Conservation (phyloP, 1,140 invertebrate genomes). For the Macrosteles quadrilineatus region DNA sequence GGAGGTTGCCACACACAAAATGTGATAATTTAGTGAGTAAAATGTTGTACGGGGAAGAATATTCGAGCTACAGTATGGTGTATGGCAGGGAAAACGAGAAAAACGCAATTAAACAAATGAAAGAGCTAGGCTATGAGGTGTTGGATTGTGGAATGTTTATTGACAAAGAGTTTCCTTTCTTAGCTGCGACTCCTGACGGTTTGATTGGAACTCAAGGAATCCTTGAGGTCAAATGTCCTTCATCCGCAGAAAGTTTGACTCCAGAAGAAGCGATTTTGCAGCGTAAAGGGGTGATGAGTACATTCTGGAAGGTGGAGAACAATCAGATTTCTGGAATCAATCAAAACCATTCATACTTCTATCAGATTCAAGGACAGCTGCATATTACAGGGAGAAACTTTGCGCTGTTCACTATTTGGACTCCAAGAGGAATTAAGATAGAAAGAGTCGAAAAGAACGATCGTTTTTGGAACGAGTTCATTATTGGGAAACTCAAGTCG, state of each 20-base stretch:
- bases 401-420: slow-evolving; percentile 40
- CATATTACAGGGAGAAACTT: slow-evolving; percentile 40
- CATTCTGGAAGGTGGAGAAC: slow-evolving; percentile 33
- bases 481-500: slow-evolving; percentile 31
- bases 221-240: slow-evolving; percentile 40
- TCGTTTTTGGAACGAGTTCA: slow-evolving; percentile 39
- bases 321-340: slow-evolving; percentile 41
- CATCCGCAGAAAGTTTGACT: slow-evolving; percentile 21
- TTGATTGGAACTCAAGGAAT: slow-evolving; percentile 44
- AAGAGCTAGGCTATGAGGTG: slow-evolving; percentile 28
- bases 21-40: slow-evolving; percentile 38
- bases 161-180: slow-evolving; percentile 42
- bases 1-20: slow-evolving; percentile 40
- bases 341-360: slow-evolving; percentile 17
- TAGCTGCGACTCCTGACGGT: slow-evolving; percentile 52
- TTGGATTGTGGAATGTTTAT: slow-evolving; percentile 49
- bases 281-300: slow-evolving; percentile 28
- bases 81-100: slow-evolving; percentile 24
- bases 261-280: slow-evolving; percentile 37
- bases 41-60: neutral
- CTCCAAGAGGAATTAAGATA: slow-evolving; percentile 29
- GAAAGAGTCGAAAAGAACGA: slow-evolving; percentile 39
- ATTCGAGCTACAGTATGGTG: neutral
- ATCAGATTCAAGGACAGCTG: slow-evolving; percentile 49
- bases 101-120: neutral